phyloP scores from a whole-genome alignment of 2,888 invertebrate species.

The Chydorus sphaericus region DNA sequence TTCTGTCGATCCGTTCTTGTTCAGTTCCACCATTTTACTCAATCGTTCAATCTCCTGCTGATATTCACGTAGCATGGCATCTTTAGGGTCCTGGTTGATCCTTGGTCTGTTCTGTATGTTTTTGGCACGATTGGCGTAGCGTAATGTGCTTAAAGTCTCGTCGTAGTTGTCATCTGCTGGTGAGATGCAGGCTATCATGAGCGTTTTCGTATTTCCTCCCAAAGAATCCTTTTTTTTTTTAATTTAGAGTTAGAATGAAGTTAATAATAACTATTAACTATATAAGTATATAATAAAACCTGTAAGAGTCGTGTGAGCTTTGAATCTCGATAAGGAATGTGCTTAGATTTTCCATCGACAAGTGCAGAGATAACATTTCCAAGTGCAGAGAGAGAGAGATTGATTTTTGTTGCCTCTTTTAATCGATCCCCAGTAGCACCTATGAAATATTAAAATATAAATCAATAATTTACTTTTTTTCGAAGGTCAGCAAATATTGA shows the following conservation, averaged over 20 bases:
- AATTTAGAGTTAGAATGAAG: background rate
- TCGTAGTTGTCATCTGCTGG: constrained; percentile 70
- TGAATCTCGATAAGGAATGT: constrained; percentile 69
- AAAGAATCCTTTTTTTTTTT: constrained; percentile 45
- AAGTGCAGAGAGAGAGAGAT: constrained; percentile 68
- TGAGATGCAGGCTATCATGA: constrained; percentile 75
- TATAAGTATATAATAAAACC: constrained; percentile 27
- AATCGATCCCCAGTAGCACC: constrained; percentile 73
- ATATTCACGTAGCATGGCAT: constrained; percentile 67
- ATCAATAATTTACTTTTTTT: background rate
- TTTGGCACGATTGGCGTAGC: constrained; percentile 73
- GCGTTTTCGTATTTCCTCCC: constrained; percentile 74
- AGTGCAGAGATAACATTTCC: constrained; percentile 81
- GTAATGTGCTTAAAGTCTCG: constrained; percentile 63
- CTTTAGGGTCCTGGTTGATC: constrained; percentile 76
- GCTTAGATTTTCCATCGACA: constrained; percentile 65
- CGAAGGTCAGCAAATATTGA: background rate
- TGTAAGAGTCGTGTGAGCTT: constrained; percentile 65
- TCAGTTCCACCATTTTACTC: constrained; percentile 34
- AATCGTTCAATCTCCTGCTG: constrained; percentile 67
- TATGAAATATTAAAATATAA: constrained; percentile 21
- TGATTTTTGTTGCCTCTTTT: constrained; percentile 80
- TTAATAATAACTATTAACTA: background rate
- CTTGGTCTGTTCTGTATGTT: constrained; percentile 71
- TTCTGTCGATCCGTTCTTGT: background rate